These are phyloP conservation scores for Patella depressa DNA, from an alignment of 2,888 invertebrate genomes.

Conservation along the genomic window DNA sequence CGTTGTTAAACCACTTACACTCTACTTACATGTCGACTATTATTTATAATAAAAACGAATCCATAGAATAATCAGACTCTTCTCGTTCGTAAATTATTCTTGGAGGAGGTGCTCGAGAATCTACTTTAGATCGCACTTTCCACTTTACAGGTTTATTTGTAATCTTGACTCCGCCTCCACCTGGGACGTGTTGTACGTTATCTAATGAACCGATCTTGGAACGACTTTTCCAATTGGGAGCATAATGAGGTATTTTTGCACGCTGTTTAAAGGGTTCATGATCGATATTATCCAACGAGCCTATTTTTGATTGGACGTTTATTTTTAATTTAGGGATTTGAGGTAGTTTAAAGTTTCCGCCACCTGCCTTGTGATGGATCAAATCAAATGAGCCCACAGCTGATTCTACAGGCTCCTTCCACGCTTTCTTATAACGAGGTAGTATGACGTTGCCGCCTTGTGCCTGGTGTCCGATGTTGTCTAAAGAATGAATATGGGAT, in stretches of 20 bases:
- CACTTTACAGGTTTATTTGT: slow-evolving; percentile 42
- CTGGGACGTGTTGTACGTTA: slow-evolving; percentile 48
- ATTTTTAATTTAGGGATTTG: slow-evolving; percentile 33
- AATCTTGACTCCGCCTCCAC: slow-evolving; percentile 48
- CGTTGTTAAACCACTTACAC: too few relatives aligned
- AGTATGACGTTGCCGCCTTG: slow-evolving; percentile 70
- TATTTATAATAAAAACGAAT: not conserved
- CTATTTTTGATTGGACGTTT: slow-evolving; percentile 48
- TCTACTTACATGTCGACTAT: too few relatives aligned
- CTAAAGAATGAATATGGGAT: slow-evolving; percentile 91
- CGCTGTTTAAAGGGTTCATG: slow-evolving; percentile 47
- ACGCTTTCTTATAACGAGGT: slow-evolving; percentile 50
- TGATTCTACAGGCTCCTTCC: slow-evolving; percentile 77
- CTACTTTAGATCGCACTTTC: slow-evolving; percentile 49
- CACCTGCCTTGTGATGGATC: slow-evolving; percentile 44
- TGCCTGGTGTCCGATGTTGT: slow-evolving; percentile 85
- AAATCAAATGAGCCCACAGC: slow-evolving; percentile 53
- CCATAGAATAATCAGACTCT: not conserved
- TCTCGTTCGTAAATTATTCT: not conserved
- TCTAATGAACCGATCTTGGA: slow-evolving; percentile 55
- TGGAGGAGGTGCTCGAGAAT: slow-evolving; percentile 30
- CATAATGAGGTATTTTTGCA: slow-evolving; percentile 29
- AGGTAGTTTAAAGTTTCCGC: slow-evolving; percentile 39
- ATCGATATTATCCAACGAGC: slow-evolving; percentile 50
- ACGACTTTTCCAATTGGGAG: slow-evolving; percentile 46